Base-by-base conservation (phyloP, 2,888 invertebrate species). In the Timema podura region DNA sequence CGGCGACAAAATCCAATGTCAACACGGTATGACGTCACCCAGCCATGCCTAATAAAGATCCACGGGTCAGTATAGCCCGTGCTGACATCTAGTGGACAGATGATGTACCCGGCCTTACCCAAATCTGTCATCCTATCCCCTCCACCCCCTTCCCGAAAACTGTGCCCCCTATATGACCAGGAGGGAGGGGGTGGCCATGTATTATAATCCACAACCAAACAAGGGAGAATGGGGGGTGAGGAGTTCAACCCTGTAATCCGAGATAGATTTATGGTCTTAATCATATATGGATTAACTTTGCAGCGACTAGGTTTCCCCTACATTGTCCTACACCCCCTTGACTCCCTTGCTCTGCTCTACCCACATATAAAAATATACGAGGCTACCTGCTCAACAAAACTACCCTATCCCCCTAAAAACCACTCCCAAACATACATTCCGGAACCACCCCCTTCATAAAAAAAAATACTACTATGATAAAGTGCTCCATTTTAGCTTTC, bases 191-290 rank as follows among this genome's bases (percentile, higher is more conserved):
- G 59, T 59, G 30, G 30, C 44, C 59, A 59, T 44, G 59, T 10
- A 44, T 16, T 16, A 30, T 69, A 67, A 66, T 68, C 69, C 66
- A 46, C 61, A 61, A 44, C 61, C 71, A 71, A 68, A 71, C 71
- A 71, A 61, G 46, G 51, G 61, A 61, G 44, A 30, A 15, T 10
- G 9, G 61, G 44, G 9, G 30, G 61, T 61, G 45, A 61, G 30
- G 44, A 30, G 61, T 30, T 30, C 10, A 61, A 30, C 48, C 69
- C 49, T 47, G 68, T 72, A 71, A 71, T 70, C 72, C 68, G 68
- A 79, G 82, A 81, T 83, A 85, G 86, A 86, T 86, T 86, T 85
- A 85, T 85, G 83, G 85, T 85, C 85, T 86, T 86, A 86, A 86
- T 86, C 85, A 85, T 85, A 83, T 81, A 78, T 80, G 85, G 86